Conservation (phyloP, 1,140 invertebrate genomes). For the Heliconius eleuchia region DNA sequence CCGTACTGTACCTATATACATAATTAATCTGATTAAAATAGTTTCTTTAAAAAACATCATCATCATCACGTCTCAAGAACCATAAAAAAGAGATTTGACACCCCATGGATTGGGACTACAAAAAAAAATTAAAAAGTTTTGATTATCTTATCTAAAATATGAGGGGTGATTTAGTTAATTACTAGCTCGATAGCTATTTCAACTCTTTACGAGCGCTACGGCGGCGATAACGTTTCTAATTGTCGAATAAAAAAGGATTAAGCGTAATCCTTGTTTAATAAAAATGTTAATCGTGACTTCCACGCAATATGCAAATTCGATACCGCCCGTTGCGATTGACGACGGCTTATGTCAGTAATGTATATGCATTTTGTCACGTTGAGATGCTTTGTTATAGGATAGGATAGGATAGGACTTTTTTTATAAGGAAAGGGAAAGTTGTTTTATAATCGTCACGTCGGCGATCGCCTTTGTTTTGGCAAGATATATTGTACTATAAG, state of each 20-base stretch:
- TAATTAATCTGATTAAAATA: neutral
- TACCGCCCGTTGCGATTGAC: slow-evolving; percentile 58
- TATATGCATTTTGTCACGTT: slow-evolving; percentile 37
- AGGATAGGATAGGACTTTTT: too few relatives aligned
- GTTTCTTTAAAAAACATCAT: neutral
- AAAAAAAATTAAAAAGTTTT: slow-evolving; percentile 48
- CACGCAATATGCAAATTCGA: slow-evolving; percentile 73
- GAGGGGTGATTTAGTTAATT: slow-evolving; percentile 71
- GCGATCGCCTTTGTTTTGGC: too few relatives aligned
- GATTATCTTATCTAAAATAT: slow-evolving; percentile 68
- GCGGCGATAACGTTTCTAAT: slow-evolving; percentile 75
- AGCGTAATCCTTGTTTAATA: slow-evolving; percentile 76
- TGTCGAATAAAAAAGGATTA: slow-evolving; percentile 80
- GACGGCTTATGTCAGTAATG: slow-evolving; percentile 38
- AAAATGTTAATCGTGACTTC: slow-evolving; percentile 79
- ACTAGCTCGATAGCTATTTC: slow-evolving; percentile 67
- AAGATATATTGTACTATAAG: too few relatives aligned
- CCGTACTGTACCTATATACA: too few relatives aligned
- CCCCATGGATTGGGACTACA: slow-evolving; percentile 48
- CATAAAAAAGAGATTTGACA: slow-evolving; percentile 45
- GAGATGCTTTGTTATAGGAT: neutral
- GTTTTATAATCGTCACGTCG: too few relatives aligned
- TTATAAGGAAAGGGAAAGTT: too few relatives aligned
- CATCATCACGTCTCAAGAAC: neutral
- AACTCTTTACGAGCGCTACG: slow-evolving; percentile 76